Percentiles rank a stretch among this genome's conserved stretches.
Evolutionary conservation across 1,140 invertebrate genomes (phyloP).

Genomic region (Drosophila rhopaloa): DNA sequence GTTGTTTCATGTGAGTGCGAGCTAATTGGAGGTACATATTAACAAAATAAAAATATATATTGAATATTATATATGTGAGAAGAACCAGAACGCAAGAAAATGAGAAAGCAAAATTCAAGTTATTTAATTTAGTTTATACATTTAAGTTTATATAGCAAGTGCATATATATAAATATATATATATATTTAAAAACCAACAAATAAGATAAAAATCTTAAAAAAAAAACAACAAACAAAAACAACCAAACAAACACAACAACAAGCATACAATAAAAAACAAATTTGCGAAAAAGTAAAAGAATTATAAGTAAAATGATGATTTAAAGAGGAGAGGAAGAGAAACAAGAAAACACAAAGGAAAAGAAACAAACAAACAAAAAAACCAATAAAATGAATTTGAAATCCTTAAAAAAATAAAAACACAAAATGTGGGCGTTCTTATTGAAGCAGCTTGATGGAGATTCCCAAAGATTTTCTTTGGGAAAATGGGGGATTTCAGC

Average conservation of each 20-base stretch:
- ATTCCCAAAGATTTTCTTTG: not conserved
- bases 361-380: conserved; percentile 62
- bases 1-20: conserved; percentile 77
- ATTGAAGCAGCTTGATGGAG: conserved; percentile 16
- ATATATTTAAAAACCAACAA: conserved; percentile 54
- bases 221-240: conserved; percentile 45
- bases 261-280: conserved; percentile 72
- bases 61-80: conserved; percentile 51
- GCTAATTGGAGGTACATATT: conserved; percentile 52
- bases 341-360: conserved; percentile 63
- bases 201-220: conserved; percentile 66
- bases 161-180: conserved; percentile 62
- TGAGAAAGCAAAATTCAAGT: conserved; percentile 70
- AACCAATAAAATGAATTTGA: conserved; percentile 83
- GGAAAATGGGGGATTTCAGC: not conserved
- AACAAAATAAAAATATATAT: conserved; percentile 49
- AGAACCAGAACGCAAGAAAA: conserved; percentile 36
- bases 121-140: conserved; percentile 79
- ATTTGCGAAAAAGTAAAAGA: conserved; percentile 69
- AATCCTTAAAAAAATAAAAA: conserved; percentile 81
- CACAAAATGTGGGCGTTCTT: conserved; percentile 44
- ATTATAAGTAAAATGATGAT: conserved; percentile 64
- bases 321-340: conserved; percentile 50
- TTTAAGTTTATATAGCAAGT: conserved; percentile 81
- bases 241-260: conserved; percentile 62